Base-by-base conservation (phyloP, 1,140 invertebrate species). In the Popillia japonica region DNA sequence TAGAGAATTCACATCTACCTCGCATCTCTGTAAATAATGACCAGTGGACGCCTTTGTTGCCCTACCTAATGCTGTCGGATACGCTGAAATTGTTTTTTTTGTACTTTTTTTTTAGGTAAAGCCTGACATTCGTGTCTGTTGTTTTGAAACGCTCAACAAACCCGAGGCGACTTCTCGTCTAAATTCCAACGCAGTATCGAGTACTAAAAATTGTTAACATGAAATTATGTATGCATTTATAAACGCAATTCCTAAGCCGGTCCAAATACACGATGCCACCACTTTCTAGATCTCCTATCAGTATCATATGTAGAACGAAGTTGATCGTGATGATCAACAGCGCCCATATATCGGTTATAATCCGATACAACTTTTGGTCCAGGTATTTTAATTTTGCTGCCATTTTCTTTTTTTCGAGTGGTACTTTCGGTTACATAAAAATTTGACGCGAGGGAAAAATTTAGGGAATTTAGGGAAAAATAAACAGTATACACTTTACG, bases 71-170 rank as follows among this genome's bases (percentile, higher is more conserved):
- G 17, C 72, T 74, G 6, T 14, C 40, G 17, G 34, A n/a, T 17
- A 74, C 72, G 10, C 40, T 74, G 40, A 41, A 74, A 41, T 74
- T 42, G 20, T 74, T 42, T 41, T 40, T 41, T 74, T 40, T 74
- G 10, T 74, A 6, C n/a, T 9, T 44, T 14, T 44, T 44, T 2
- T 9, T 10, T 2, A 14, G 14, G 14, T 44, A 44, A 9, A 10
- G 8, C 42, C 9, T 9, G 42, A 44, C 2, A 44, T 10, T 10
- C 42, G 42, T 44, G 0, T 44, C 14, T 44, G 42, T 44, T 44
- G 42, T 44, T 44, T 42, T 20, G 40, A 34, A 74, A 74, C 4
- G 4, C 27, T 34, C 27, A 34, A 34, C 27, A 34, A 34, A 34
- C 27, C 27, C 27, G 27, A 34, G 27, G 27, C 27, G 27, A 34